Base-by-base conservation (phyloP, 2,797 vertebrate genomes). In the Sebastes trivittatus region DNA sequence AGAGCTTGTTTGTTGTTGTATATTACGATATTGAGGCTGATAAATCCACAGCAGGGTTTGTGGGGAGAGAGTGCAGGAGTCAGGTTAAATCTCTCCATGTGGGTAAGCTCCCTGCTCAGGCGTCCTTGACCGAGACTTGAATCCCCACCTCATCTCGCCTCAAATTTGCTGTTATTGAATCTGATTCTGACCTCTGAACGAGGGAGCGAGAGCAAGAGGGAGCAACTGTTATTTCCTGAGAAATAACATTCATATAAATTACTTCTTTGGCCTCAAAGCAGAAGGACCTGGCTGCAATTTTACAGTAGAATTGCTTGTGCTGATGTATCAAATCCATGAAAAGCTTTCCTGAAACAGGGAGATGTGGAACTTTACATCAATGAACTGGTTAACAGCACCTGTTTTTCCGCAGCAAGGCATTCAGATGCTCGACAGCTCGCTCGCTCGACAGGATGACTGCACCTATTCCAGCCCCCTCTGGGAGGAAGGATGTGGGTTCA, bases 401-500 rank as follows among this genome's bases (percentile, higher is more conserved):
- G 59, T 77, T 56, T 76, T 75, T 60, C 64, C 23, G 20, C 85
- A 85, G 77, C 46, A 29, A 22, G 49, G 20, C 77, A 60, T 71
- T 85, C 56, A 68, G 65, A 80, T 81, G 78, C 76, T 84, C 55
- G 5, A 72, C 71, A 49, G 46, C 18, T 49, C 78, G 75, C 67
- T 87, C 80, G 77, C 30, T 72, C 16, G 4, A 80, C 80, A 86
- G 72, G 82, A 90, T 86, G 85, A 77, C 81, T 90, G 83, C 83
- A 90, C 82, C 82, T 82, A 66, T n/a, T 63, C 60, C 68, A 80
- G 81, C 72, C 78, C 79, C 88, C 89, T 87, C 78, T 66, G 86
- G 83, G 86, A 92, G 86, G 72, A 82, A 87, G 86, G 90, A 92
- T 92, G 87, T 88, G 89, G 80, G 66, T 86, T 87, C 82, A 82